Conservation (phyloP, 2,888 invertebrate genomes). For the Drosophila picticornis region DNA sequence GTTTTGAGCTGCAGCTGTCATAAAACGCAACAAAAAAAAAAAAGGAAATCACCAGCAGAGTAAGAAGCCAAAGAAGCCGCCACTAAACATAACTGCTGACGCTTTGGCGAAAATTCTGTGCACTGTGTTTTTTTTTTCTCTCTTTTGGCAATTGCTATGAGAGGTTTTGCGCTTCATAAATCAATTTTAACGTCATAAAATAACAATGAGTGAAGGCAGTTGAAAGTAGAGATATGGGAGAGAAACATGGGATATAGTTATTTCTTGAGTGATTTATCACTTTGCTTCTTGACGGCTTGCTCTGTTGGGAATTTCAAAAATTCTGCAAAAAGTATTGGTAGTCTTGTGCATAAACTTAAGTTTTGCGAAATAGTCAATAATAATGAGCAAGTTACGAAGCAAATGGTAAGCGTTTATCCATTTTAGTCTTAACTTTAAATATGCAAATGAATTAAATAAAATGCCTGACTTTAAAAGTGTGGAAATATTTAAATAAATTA, state of each 20-base stretch:
- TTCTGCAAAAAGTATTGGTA: neutral
- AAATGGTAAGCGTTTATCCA: neutral
- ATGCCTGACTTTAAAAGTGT: neutral
- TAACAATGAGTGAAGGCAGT: conserved; percentile 5
- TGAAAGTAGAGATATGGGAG: neutral
- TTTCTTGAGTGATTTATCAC: conserved; percentile 3
- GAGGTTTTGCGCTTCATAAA: conserved; percentile 35
- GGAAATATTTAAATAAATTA: neutral
- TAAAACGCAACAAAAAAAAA: conserved; percentile 20
- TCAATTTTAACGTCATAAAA: conserved; percentile 47
- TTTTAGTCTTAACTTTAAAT: neutral
- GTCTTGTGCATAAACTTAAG: neutral
- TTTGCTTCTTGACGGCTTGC: neutral
- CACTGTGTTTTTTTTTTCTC: neutral
- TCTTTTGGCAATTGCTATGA: conserved; percentile 5
- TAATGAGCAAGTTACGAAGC: neutral
- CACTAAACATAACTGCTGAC: neutral
- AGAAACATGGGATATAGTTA: conserved; percentile 11
- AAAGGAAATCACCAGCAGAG: conserved; percentile 3
- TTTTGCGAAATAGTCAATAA: neutral
- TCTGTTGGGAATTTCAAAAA: neutral
- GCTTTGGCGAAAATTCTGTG: conserved; percentile 16
- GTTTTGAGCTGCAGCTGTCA: conserved; percentile 33
- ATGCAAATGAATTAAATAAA: neutral
- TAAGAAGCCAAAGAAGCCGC: conserved; percentile 17